phyloP scores from a whole-genome alignment of 35 echinoderm and acorn worm species.

The Chiridota heheva region DNA sequence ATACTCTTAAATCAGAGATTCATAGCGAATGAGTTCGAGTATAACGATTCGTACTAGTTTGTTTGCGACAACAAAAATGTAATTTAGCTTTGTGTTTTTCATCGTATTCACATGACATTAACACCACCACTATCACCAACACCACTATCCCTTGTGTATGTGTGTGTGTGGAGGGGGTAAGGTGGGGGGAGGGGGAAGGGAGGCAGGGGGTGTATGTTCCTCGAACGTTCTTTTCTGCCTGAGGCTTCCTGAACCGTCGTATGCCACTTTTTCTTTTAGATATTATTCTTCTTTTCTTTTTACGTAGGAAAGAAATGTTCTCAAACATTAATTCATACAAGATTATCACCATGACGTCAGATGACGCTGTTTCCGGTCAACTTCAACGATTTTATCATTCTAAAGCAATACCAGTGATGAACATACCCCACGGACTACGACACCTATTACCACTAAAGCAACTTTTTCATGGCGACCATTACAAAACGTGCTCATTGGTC shows the following conservation, averaged over 20 bases:
- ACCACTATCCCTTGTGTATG: background rate
- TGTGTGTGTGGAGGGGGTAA: background rate
- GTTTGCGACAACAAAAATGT: too few relatives aligned
- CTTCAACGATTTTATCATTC: constrained; percentile 79
- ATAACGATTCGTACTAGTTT: too few relatives aligned
- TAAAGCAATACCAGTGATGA: constrained; percentile 59
- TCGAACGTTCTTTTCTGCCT: background rate
- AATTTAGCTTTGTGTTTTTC: too few relatives aligned
- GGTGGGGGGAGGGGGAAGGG: background rate
- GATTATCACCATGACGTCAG: constrained; percentile 94
- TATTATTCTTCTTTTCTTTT: background rate
- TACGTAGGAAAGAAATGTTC: constrained; percentile 73
- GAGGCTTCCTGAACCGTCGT: background rate
- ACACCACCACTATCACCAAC: background rate
- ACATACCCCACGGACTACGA: constrained; percentile 62
- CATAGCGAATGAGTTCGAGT: too few relatives aligned
- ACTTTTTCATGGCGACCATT: constrained; percentile 69
- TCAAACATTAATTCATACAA: constrained; percentile 83
- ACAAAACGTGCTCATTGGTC: constrained; percentile 81
- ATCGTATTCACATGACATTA: background rate
- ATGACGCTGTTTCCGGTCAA: constrained; percentile 79
- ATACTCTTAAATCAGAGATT: too few relatives aligned
- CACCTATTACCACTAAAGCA: constrained; percentile 72
- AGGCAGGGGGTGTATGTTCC: background rate
- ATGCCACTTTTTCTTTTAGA: background rate